Conservation (phyloP, 2,797 vertebrate species). For the Tauraco hartlaubi region DNA sequence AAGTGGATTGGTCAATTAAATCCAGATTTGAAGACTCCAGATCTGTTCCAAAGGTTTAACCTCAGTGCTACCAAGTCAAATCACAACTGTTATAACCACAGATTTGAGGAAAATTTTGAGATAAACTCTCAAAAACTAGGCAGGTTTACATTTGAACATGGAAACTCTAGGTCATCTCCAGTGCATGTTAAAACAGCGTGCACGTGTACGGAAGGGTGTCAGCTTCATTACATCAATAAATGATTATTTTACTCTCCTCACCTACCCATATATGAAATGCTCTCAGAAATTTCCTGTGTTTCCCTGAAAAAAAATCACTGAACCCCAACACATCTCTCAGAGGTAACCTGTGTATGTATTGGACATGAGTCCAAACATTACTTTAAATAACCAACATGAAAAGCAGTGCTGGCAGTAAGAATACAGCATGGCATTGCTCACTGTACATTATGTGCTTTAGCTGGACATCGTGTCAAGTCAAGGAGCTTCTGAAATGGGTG, state of each 20-base stretch:
- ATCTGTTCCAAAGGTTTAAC: background rate
- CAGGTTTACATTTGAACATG: background rate
- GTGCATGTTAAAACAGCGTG: background rate
- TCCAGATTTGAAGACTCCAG: background rate
- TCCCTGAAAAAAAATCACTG: background rate
- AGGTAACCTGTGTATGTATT: background rate
- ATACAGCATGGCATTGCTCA: background rate
- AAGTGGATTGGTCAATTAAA: conserved; percentile 39
- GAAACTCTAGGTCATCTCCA: background rate
- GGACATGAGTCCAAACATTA: background rate
- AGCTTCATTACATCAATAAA: background rate
- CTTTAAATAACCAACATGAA: background rate
- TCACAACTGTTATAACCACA: background rate
- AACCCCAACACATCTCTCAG: background rate
- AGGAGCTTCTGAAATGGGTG: background rate
- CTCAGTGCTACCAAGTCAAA: background rate
- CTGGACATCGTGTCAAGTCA: background rate
- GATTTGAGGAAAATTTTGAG: background rate
- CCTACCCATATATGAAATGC: background rate
- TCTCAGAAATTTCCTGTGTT: background rate
- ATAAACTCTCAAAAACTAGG: background rate
- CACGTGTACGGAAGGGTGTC: background rate
- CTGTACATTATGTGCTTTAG: background rate
- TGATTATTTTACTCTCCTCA: background rate
- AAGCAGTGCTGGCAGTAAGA: background rate